Base-by-base conservation (phyloP, 1,140 invertebrate genomes). In the Phymastichus coffea region DNA sequence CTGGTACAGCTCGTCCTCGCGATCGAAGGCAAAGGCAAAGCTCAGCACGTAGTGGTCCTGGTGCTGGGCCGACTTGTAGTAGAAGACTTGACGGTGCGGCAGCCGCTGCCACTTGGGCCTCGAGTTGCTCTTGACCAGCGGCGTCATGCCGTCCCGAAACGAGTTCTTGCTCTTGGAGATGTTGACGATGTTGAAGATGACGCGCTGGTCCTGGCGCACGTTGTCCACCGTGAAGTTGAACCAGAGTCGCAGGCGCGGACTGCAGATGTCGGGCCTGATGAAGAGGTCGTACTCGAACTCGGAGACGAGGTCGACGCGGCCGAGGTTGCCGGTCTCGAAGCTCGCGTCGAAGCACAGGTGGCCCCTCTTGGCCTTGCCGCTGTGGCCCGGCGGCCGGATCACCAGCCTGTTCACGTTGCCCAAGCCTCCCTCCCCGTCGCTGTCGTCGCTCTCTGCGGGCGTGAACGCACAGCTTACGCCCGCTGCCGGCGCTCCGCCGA, bases 161-260 rank as follows among this genome's bases (percentile, higher is more conserved):
- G 98, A 80, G 69, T 93, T 96, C 57, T 88, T 87, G 55, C 86
- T 88, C 77, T 97, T 98, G 61, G 94, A 95, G 47, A 99, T 88
- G 80, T 99, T 99, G 1, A 98, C 94, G 49, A 99, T 89, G 71
- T 98, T 98, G 78, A 99, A 98, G 62, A 99, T 90, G 1, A 98
- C 94, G 63, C 94, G 85, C 87, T 97, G 96, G 74, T 98, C 94
- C 25, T 88, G 81, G 63, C 91, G 90, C 0, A 95, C 93, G 80
- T 99, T 99, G 75, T 98, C 95, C 10, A 98, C 95, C 1, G 94
- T 95, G 71, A 99, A 99, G 77, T 99, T 97, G 76, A 98, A 99
- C 96, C 96, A 99, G 57, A 98, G 88, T 37, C 97, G 82, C 53
- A 93, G 87, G 26, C 93, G 84, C 0, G 95, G 95, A 76, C 95